Conservation (phyloP, 1,140 invertebrate genomes). For the Neodiprion pinetum region DNA sequence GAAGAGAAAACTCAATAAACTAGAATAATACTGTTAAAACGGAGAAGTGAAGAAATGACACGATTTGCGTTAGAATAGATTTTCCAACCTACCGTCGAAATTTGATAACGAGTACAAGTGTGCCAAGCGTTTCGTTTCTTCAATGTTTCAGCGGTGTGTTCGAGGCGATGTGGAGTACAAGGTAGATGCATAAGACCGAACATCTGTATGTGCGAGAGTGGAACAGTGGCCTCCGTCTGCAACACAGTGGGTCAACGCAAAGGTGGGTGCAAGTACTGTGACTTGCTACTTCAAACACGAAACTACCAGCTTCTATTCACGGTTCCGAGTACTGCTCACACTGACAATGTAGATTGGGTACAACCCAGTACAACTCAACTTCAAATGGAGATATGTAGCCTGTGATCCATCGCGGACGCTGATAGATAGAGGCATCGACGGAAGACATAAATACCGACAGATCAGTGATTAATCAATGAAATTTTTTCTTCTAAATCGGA, state of each 20-base stretch:
- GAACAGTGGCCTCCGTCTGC: slow-evolving; percentile 64
- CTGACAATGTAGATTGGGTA: too few relatives aligned
- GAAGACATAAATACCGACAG: too few relatives aligned
- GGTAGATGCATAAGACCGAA: slow-evolving; percentile 84
- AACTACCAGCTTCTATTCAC: neutral
- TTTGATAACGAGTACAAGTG: too few relatives aligned
- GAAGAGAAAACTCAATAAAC: slow-evolving; percentile 1
- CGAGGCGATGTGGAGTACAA: slow-evolving; percentile 70
- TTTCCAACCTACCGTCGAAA: neutral
- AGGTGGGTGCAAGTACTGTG: slow-evolving; percentile 32
- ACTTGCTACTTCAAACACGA: neutral
- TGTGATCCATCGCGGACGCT: too few relatives aligned
- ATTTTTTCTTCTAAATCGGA: too few relatives aligned
- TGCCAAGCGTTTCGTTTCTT: neutral
- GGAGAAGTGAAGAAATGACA: neutral
- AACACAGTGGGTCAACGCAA: slow-evolving; percentile 34
- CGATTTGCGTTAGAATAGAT: neutral
- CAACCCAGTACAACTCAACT: too few relatives aligned
- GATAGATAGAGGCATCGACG: too few relatives aligned
- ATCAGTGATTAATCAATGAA: too few relatives aligned
- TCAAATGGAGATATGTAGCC: too few relatives aligned
- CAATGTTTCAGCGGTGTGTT: slow-evolving; percentile 75
- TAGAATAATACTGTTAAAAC: slow-evolving; percentile 17
- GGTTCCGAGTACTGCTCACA: too few relatives aligned
- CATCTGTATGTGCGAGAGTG: slow-evolving; percentile 79